Conservation (phyloP, 2,888 invertebrate genomes). For the Stenotaenia linearis region DNA sequence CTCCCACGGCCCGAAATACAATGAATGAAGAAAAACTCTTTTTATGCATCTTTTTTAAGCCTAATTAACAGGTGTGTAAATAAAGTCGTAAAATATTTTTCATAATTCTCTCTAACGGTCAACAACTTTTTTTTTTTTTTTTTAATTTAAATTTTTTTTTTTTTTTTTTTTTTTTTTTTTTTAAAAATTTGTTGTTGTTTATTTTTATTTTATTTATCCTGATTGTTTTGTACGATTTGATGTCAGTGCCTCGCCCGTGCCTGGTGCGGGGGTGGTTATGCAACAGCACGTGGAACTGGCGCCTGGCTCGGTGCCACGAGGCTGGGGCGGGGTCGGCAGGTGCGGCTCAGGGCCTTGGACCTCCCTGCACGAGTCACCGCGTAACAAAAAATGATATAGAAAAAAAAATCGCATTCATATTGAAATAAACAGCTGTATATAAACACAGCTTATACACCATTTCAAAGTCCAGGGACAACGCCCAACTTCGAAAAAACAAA, state of each 20-base stretch:
- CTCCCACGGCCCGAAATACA: constrained; percentile 21
- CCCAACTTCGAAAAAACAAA: neutral
- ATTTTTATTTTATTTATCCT: neutral
- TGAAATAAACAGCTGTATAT: neutral
- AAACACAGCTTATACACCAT: neutral
- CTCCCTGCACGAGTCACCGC: constrained; percentile 13
- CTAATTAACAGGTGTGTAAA: neutral
- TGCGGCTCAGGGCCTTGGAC: constrained; percentile 23
- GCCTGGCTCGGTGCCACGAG: constrained; percentile 21
- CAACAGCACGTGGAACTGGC: constrained; percentile 26
- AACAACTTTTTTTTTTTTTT: neutral
- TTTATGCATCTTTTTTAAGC: neutral
- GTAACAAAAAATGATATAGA: neutral
- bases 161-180: neutral
- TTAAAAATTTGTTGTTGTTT: neutral
- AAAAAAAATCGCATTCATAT: neutral
- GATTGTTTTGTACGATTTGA: neutral
- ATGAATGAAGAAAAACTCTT: neutral
- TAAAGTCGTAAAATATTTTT: neutral
- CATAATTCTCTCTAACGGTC: neutral
- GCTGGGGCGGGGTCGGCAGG: constrained; percentile 18
- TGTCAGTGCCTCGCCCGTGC: constrained; percentile 26
- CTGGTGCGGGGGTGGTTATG: constrained; percentile 24
- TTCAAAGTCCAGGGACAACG: neutral
- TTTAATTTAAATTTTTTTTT: neutral